phyloP scores from a whole-genome alignment of 1,140 invertebrate species.

The Drosophila saltans region DNA sequence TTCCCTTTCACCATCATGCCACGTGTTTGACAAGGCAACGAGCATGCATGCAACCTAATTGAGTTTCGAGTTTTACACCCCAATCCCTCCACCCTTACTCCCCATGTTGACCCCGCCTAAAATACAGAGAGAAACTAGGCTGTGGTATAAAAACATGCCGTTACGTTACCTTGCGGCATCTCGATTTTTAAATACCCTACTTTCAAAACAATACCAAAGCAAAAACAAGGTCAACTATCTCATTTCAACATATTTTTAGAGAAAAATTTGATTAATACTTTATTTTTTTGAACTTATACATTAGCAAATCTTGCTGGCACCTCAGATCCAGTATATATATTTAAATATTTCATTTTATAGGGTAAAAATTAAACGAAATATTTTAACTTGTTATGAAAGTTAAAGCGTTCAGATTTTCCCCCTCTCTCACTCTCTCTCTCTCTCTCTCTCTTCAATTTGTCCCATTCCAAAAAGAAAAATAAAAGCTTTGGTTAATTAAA shows the following conservation, averaged over 20 bases:
- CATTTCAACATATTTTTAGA: too few relatives aligned
- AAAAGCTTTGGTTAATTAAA: constrained; percentile 37
- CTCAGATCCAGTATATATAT: background rate
- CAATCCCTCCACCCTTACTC: background rate
- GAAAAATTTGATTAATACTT: too few relatives aligned
- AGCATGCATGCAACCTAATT: constrained; percentile 75
- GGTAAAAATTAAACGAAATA: background rate
- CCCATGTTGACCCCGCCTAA: constrained; percentile 12
- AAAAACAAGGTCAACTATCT: too few relatives aligned
- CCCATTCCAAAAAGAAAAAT: constrained; percentile 2
- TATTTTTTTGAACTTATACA: too few relatives aligned
- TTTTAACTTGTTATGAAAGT: background rate
- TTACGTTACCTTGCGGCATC: too few relatives aligned
- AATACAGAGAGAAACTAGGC: constrained; percentile 1
- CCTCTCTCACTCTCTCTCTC: too few relatives aligned
- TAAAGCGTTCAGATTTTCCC: background rate
- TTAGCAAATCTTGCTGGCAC: too few relatives aligned
- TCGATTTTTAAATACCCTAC: background rate
- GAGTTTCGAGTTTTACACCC: constrained; percentile 63
- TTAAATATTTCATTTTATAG: background rate
- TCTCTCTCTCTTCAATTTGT: background rate
- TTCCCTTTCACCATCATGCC: constrained; percentile 34
- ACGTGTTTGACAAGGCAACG: constrained; percentile 71
- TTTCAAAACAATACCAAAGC: too few relatives aligned
- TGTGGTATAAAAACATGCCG: background rate